phyloP scores from a whole-genome alignment of 2,113 vertebrate genomes.

The Cynoglossus semilaevis region DNA sequence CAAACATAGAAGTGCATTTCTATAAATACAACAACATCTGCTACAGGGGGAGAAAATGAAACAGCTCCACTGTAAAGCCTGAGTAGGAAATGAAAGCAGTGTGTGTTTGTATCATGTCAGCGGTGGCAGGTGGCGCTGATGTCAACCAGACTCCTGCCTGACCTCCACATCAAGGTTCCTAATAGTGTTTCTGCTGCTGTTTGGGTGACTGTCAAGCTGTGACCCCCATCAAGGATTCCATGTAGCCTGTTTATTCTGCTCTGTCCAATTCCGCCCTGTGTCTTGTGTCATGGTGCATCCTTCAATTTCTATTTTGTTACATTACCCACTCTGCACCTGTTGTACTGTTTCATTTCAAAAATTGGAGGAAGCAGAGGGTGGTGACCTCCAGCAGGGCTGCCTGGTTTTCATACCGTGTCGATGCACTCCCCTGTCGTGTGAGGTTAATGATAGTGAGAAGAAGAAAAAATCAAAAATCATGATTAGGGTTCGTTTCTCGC shows the following conservation, averaged over 20 bases:
- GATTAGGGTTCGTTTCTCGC: no score
- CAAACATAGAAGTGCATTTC: neutral
- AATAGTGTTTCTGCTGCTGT: neutral
- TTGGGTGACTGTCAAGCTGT: neutral
- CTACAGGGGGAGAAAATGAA: neutral
- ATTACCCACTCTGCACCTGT: conserved; percentile 11
- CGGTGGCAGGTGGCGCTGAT: neutral
- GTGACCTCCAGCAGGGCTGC: no score
- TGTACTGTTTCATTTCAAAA: neutral
- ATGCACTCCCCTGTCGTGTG: no score
- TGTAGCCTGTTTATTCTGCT: conserved; percentile 2
- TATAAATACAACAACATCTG: neutral
- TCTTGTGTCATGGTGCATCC: conserved; percentile 1
- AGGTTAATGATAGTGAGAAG: no score
- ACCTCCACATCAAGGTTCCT: neutral
- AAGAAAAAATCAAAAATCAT: no score
- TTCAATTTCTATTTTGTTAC: conserved; percentile 21
- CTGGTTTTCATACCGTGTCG: no score
- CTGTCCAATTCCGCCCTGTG: conserved; percentile 11
- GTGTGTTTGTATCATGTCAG: neutral
- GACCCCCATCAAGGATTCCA: conserved; percentile 1
- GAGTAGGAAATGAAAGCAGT: neutral
- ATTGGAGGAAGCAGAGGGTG: neutral
- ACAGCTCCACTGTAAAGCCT: neutral
- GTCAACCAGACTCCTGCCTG: neutral